Evolutionary conservation across 2,113 vertebrate species (phyloP).

Genomic region (Protobothrops flavoviridis): DNA sequence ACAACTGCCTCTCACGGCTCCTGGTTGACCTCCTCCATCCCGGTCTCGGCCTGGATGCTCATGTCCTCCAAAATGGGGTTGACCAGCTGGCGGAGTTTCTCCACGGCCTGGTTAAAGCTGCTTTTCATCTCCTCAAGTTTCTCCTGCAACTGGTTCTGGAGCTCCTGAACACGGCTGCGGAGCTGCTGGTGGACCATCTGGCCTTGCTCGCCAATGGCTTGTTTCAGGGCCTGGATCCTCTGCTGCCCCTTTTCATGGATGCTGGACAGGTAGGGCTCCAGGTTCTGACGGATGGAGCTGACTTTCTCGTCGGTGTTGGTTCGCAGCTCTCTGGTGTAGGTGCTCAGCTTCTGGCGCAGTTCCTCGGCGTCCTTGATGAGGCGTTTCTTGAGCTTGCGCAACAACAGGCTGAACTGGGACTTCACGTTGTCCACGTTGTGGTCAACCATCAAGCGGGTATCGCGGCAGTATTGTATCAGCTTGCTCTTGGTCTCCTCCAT

Average conservation of each 20-base stretch:
- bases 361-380: constrained; percentile 74
- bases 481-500: constrained; percentile 75
- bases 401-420: constrained; percentile 63
- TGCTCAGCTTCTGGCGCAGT: constrained; percentile 68
- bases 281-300: constrained; percentile 37
- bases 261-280: constrained; percentile 69
- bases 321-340: constrained; percentile 71
- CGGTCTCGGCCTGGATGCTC: constrained; percentile 66
- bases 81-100: constrained; percentile 67
- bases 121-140: constrained; percentile 64
- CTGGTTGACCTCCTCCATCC: constrained; percentile 68
- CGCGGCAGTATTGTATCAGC: constrained; percentile 68
- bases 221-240: constrained; percentile 62
- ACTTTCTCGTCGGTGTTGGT: constrained; percentile 69
- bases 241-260: constrained; percentile 53
- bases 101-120: constrained; percentile 67
- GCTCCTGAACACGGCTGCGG: constrained; percentile 58
- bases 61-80: constrained; percentile 66
- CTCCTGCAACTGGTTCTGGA: constrained; percentile 69
- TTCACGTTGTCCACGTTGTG: constrained; percentile 70
- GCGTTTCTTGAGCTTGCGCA: constrained; percentile 78
- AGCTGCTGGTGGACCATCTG: constrained; percentile 65
- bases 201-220: constrained; percentile 66
- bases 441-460: constrained; percentile 71
- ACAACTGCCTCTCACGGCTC: constrained; percentile 23